These are phyloP conservation scores for Agrotis clavis DNA, from an alignment of 2,888 invertebrate species.

Conservation along the genomic window DNA sequence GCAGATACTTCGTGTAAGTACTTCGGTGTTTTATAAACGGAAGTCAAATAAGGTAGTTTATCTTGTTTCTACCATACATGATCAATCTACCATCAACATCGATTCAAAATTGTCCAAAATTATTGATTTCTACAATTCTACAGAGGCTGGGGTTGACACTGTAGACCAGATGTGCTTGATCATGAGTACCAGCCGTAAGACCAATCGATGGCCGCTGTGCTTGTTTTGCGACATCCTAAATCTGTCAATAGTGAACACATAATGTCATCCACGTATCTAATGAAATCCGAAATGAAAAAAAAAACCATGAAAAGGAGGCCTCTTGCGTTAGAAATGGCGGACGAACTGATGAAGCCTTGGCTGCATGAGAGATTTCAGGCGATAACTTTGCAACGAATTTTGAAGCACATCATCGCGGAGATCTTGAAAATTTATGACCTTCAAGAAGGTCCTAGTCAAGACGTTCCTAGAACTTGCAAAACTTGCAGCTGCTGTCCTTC, in stretches of 20 bases:
- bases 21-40: constrained; percentile 23
- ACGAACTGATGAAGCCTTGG: constrained; percentile 6
- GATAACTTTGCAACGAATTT: neutral
- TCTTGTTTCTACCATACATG: constrained; percentile 19
- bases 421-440: constrained; percentile 9
- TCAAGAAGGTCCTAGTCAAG: constrained; percentile 3
- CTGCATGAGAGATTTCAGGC: constrained; percentile 4
- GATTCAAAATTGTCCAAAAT: constrained; percentile 5
- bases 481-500: neutral
- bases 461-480: neutral
- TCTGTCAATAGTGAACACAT: constrained; percentile 41
- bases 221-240: constrained; percentile 56
- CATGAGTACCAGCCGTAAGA: constrained; percentile 49
- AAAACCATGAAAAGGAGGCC: constrained; percentile 13
- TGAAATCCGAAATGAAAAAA: constrained; percentile 28
- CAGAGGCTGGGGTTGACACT: constrained; percentile 42
- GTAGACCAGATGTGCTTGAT: constrained; percentile 58
- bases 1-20: constrained; percentile 16
- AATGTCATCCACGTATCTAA: constrained; percentile 39
- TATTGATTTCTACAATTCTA: constrained; percentile 15
- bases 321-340: constrained; percentile 7
- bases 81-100: constrained; percentile 10
- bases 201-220: constrained; percentile 52
- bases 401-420: constrained; percentile 7
- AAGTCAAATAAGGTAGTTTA: constrained; percentile 25